Evolutionary conservation across 2,113 vertebrate genomes (phyloP), one percentile per base, ranked within the genome.

Genomic region (Scalopus aquaticus): DNA sequence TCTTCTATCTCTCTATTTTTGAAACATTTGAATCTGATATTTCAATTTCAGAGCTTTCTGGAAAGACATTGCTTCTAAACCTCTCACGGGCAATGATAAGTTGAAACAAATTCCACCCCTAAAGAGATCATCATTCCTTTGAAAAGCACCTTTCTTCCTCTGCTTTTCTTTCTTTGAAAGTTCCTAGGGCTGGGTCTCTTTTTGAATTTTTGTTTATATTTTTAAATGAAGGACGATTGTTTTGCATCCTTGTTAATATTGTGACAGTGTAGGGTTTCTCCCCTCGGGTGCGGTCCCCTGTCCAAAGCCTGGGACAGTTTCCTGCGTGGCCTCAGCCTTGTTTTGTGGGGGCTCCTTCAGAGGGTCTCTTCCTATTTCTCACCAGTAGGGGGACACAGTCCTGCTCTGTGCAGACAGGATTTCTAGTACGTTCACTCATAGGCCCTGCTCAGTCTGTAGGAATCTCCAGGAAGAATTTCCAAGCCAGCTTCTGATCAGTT

Each of bases 341-440:
- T 20, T 13, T 49, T 3, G 42, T n/a, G 9, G 9, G 54, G 44
- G 69, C 39, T 70, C 19, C 39, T 30, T 73, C 42, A 2, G 6
- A 87, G 64, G 85, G 82, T 56, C 72, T 79, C 51, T 93, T 95
- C 32, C 56, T 83, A 8, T 35, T 82, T 92, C 37, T 96, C 67
- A 58, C 96, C 91, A 94, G 97, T 32, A 95, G 95, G 46, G 95
- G 94, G 96, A 93, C 26, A 56, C 37, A 60, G 62, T 24, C 73
- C 13, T 67, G 83, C 85, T 95, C 60, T 12, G 39, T 19, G 54
- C 37, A 44, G 72, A 20, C 4, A n/a, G 17, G 42, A 74, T 89
- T 92, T 91, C 81, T 26, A 65, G 49, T 26, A 1, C 19, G 22
- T 79, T 74, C 39, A 88, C 46, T 17, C 24, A 54, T 3, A 22